Evolutionary conservation across 2,113 vertebrate genomes (phyloP), one percentile per base, ranked within the genome.

Genomic region (Salminus brasiliensis): DNA sequence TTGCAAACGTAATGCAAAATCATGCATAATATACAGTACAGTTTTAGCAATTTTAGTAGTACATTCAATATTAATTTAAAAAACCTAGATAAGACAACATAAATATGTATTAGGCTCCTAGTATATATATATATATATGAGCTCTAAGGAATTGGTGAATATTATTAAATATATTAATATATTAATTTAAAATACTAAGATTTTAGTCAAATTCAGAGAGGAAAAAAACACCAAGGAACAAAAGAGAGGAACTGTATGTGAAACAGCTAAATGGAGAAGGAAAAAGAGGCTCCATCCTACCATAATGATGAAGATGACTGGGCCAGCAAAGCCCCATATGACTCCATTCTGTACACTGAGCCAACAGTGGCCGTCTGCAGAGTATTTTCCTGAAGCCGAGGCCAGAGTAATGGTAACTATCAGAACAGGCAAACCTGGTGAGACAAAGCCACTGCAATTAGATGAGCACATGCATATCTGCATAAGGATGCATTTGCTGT

Each of bases 271-370:
- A 53, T 53, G 25, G 15, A 57, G 30, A 49, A 2, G 18, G 43
- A 27, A 53, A 45, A 3, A 29, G 34, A 79, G n/a, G 52, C 10
- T 25, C 9, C n/a, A 5, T 53, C 89, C 84, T 49, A 95, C 94
- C 93, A 90, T 92, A 55, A 95, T 92, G 81, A 94, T 94, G 79
- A 94, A 94, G 85, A 94, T 92, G 81, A 95, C 91, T 0, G 93
- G 94, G 7, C 94, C 94, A 16, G 91, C 91, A 29, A 95, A 94
- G 55, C 92, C 92, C 93, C 93, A 94, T 77, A 94, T 95, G 23
- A 94, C 87, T 0, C 93, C 93, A 21, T 92, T 94, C 78, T 94
- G 92, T 71, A 94, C 90, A 71, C 91, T 94, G 69, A 95, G 92
- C 93, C 93, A 95, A 79, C 93, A 95, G 84, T 94, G 89, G 34